A percentile compares a stretch with the other conserved stretches of the same genome.
These are phyloP conservation scores for Candoia aspera DNA, from an alignment of 2,113 vertebrate genomes.

Conservation along the genomic window DNA sequence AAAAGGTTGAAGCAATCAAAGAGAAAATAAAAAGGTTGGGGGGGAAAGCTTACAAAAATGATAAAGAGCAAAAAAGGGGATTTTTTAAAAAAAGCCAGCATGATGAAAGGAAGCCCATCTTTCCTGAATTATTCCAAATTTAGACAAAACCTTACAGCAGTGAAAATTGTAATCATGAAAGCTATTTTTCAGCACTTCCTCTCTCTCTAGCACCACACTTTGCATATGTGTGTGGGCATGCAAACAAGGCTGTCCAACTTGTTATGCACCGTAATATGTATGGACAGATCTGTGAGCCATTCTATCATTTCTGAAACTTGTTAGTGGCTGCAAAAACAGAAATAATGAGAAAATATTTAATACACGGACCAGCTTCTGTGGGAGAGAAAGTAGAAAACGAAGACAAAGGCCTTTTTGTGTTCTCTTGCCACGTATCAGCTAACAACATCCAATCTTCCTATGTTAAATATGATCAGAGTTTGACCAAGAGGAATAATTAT, in stretches of 20 bases:
- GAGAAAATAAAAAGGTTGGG: constrained; percentile 24
- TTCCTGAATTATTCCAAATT: constrained; percentile 6
- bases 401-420: constrained; percentile 61
- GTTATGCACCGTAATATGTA: constrained; percentile 29
- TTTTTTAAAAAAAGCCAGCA: constrained; percentile 12
- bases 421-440: constrained; percentile 64
- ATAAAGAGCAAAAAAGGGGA: constrained; percentile 29
- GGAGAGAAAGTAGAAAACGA: background rate
- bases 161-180: constrained; percentile 17
- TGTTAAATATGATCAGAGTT: constrained; percentile 55
- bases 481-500: constrained; percentile 29
- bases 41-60: background rate
- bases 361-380: constrained; percentile 58
- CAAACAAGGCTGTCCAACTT: constrained; percentile 27
- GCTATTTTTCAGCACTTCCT: constrained; percentile 12
- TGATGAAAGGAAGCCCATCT: background rate
- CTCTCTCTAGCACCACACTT: background rate
- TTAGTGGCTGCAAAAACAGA: constrained; percentile 68
- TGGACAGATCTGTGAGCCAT: constrained; percentile 56
- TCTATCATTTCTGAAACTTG: constrained; percentile 69
- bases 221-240: background rate
- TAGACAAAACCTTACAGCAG: background rate
- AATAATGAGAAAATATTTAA: constrained; percentile 72
- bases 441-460: constrained; percentile 57
- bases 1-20: constrained; percentile 34